Percentiles rank a stretch among this genome's conserved stretches.
phyloP scores from a whole-genome alignment of 1,140 invertebrate genomes.

The Heliothis subflexa region DNA sequence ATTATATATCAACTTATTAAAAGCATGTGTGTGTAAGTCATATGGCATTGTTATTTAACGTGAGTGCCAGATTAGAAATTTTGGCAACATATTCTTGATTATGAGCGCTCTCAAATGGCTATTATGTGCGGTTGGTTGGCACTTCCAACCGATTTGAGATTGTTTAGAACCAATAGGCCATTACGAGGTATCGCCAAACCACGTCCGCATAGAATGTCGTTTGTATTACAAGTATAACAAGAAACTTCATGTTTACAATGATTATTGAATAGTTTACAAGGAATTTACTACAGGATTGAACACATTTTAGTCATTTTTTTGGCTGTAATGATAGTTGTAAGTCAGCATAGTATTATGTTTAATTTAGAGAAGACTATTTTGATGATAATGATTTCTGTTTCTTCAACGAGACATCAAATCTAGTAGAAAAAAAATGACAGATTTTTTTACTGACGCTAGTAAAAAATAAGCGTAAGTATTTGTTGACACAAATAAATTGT shows the following conservation, averaged over 20 bases:
- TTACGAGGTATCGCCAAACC: slow-evolving; percentile 15
- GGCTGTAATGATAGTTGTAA: too few relatives aligned
- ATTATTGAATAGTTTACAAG: background rate
- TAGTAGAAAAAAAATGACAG: too few relatives aligned
- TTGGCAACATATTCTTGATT: slow-evolving; percentile 37
- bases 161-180: slow-evolving; percentile 34
- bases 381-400: too few relatives aligned
- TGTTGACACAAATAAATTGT: background rate
- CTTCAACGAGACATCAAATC: too few relatives aligned
- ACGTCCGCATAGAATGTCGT: background rate
- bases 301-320: background rate
- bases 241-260: background rate
- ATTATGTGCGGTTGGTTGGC: slow-evolving; percentile 37
- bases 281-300: background rate
- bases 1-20: slow-evolving; percentile 10
- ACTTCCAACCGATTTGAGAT: slow-evolving; percentile 25
- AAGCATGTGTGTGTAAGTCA: slow-evolving; percentile 28
- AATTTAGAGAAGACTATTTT: too few relatives aligned
- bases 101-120: slow-evolving; percentile 36
- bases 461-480: background rate
- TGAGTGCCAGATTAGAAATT: slow-evolving; percentile 38
- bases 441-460: too few relatives aligned
- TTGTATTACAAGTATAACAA: background rate
- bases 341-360: too few relatives aligned
- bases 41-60: slow-evolving; percentile 39